Percentiles rank a stretch among this genome's conserved stretches.
Conservation (phyloP, 2,113 vertebrate species). For the Nibea coibor region DNA sequence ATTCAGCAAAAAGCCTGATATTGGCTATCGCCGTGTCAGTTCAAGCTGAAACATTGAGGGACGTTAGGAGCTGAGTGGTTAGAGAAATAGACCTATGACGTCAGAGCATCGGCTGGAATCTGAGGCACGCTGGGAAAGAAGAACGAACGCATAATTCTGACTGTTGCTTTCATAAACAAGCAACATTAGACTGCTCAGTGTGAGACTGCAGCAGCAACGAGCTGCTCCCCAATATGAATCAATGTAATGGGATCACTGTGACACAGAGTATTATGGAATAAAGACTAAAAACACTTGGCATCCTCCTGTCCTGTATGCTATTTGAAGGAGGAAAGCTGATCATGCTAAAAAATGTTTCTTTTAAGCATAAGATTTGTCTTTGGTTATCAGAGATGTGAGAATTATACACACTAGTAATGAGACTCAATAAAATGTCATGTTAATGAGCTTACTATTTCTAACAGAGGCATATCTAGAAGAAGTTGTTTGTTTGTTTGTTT, state of each 20-base stretch:
- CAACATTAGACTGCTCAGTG: constrained; percentile 35
- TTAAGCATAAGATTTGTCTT: not conserved
- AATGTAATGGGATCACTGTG: constrained; percentile 40
- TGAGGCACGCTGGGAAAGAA: constrained; percentile 21
- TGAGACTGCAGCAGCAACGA: constrained; percentile 42
- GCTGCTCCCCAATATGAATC: constrained; percentile 38
- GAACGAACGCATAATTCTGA: constrained; percentile 7
- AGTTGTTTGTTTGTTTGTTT: not conserved
- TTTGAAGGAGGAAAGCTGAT: not conserved
- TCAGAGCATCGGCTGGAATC: constrained; percentile 2
- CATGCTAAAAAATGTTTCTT: not conserved
- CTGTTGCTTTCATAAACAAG: constrained; percentile 44
- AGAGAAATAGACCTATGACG: not conserved
- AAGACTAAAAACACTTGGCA: not conserved
- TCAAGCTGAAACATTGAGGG: not conserved
- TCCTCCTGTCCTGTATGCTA: not conserved
- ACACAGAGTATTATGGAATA: constrained; percentile 9
- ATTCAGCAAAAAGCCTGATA: constrained; percentile 9
- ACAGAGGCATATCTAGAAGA: not conserved
- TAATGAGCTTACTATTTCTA: not conserved
- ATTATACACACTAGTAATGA: no score
- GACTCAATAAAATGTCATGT: not conserved
- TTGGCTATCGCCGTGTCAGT: not conserved
- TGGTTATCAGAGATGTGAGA: not conserved
- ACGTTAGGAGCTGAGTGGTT: not conserved